A percentile compares a stretch with the other conserved stretches of the same genome.
phyloP scores from a whole-genome alignment of 53 echinoderm and acorn worm genomes.

The Apostichopus leukothele region DNA sequence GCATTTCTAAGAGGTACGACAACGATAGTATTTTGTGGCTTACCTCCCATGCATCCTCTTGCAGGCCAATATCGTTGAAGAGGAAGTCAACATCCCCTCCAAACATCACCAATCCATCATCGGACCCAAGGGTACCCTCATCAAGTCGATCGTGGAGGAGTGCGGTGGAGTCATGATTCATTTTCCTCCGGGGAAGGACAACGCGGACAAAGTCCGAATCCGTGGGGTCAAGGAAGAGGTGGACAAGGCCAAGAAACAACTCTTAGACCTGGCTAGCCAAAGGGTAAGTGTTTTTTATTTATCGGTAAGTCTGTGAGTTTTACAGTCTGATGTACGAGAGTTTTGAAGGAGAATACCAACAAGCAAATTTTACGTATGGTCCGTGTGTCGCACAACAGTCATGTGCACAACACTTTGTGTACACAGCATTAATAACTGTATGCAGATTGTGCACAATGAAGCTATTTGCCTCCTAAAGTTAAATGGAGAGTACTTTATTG shows the following conservation, averaged over 20 bases:
- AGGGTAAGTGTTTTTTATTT: constrained; percentile 80
- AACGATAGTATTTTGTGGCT: too few relatives aligned
- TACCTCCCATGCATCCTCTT: too few relatives aligned
- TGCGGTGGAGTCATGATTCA: constrained; percentile 91
- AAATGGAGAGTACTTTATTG: too few relatives aligned
- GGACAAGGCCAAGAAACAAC: constrained; percentile 83
- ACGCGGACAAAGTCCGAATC: constrained; percentile 84
- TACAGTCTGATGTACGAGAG: constrained; percentile 48
- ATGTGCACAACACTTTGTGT: too few relatives aligned
- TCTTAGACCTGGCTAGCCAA: constrained; percentile 81
- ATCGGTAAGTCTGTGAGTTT: too few relatives aligned
- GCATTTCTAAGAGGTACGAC: not conserved
- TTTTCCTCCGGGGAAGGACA: constrained; percentile 81
- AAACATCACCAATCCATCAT: constrained; percentile 95
- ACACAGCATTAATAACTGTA: too few relatives aligned
- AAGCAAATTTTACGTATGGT: too few relatives aligned
- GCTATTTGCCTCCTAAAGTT: too few relatives aligned
- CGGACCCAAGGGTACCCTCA: constrained; percentile 90
- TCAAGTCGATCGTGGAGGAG: constrained; percentile 87
- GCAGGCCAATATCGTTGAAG: constrained; percentile 87
- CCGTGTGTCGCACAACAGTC: too few relatives aligned
- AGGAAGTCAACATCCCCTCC: constrained; percentile 71
- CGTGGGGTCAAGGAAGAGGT: constrained; percentile 95
- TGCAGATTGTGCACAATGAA: too few relatives aligned
- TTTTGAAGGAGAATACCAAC: constrained; percentile 76